phyloP scores from a whole-genome alignment of 2,797 vertebrate genomes.

The Acestrorhynchus altus region DNA sequence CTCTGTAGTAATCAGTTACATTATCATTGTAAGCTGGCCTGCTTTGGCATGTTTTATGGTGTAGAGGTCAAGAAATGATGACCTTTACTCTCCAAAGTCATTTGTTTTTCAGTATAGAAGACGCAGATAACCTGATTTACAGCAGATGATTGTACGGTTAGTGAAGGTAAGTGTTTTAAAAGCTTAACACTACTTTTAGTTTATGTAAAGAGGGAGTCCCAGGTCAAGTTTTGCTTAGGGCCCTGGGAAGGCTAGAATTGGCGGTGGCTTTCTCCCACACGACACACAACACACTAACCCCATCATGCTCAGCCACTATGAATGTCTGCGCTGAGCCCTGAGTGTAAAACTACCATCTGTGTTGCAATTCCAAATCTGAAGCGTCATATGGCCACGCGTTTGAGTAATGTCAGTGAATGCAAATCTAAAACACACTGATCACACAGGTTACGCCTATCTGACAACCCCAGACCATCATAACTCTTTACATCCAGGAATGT shows the following conservation, averaged over 20 bases:
- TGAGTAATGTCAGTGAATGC: slow-evolving; percentile 12
- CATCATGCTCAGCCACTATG: background rate
- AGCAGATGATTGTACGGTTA: too few species aligned
- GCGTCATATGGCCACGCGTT: background rate
- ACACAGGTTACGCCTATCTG: slow-evolving; percentile 13
- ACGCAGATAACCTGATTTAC: too few species aligned
- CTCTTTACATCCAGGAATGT: slow-evolving; percentile 28
- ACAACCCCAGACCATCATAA: slow-evolving; percentile 23
- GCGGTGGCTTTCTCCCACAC: background rate
- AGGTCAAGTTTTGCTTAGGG: too few species aligned
- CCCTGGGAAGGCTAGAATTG: background rate
- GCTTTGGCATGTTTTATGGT: too few species aligned
- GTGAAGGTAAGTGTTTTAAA: too few species aligned
- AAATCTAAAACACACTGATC: slow-evolving; percentile 6
- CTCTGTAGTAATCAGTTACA: too few species aligned
- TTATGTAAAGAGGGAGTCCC: too few species aligned
- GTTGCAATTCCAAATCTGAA: background rate
- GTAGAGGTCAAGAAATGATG: too few species aligned
- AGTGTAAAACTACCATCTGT: slow-evolving; percentile 3
- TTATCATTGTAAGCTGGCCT: too few species aligned
- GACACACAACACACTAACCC: background rate
- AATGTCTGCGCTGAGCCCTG: background rate
- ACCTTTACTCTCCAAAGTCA: too few species aligned
- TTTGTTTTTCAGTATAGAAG: too few species aligned
- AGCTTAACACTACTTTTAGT: too few species aligned